These are phyloP conservation scores for Ciona savignyi DNA, from an alignment of 23 tunicate species.

Conservation along the genomic window DNA sequence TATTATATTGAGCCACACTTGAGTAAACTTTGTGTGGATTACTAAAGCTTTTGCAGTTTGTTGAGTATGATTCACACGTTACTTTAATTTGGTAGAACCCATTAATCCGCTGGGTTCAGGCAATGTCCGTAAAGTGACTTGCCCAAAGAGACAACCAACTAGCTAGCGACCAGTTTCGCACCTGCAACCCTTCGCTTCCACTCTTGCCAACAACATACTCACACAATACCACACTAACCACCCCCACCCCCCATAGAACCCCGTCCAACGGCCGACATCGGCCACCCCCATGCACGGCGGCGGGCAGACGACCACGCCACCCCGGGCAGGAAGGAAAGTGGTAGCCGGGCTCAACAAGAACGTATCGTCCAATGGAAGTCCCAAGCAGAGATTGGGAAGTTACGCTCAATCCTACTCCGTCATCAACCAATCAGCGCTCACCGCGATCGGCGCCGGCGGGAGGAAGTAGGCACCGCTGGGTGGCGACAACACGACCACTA, in stretches of 20 bases:
- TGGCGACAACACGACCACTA: background rate
- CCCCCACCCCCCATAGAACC: slow-evolving; percentile 19
- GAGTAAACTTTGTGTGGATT: too few relatives aligned
- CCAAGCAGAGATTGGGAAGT: slow-evolving; percentile 78
- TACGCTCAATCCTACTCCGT: slow-evolving; percentile 86
- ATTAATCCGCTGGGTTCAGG: too few relatives aligned
- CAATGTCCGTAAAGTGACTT: too few relatives aligned
- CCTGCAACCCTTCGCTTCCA: too few relatives aligned
- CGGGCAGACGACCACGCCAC: slow-evolving; percentile 49
- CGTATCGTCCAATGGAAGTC: slow-evolving; percentile 74
- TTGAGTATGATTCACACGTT: too few relatives aligned
- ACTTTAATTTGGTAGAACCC: too few relatives aligned
- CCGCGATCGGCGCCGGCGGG: slow-evolving; percentile 68
- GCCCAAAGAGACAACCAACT: too few relatives aligned
- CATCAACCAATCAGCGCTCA: slow-evolving; percentile 81
- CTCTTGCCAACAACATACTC: too few relatives aligned
- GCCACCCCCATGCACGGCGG: slow-evolving; percentile 35
- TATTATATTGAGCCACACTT: too few relatives aligned
- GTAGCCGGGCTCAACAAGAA: slow-evolving; percentile 61
- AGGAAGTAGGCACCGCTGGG: slow-evolving; percentile 15
- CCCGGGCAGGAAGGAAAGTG: slow-evolving; percentile 65
- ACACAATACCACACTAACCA: too few relatives aligned
- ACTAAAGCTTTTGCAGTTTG: too few relatives aligned
- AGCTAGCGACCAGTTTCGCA: too few relatives aligned
- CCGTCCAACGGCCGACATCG: slow-evolving; percentile 38